These are phyloP conservation scores for Arrhopalites spinosus DNA, from an alignment of 2,888 invertebrate species.

Conservation along the genomic window DNA sequence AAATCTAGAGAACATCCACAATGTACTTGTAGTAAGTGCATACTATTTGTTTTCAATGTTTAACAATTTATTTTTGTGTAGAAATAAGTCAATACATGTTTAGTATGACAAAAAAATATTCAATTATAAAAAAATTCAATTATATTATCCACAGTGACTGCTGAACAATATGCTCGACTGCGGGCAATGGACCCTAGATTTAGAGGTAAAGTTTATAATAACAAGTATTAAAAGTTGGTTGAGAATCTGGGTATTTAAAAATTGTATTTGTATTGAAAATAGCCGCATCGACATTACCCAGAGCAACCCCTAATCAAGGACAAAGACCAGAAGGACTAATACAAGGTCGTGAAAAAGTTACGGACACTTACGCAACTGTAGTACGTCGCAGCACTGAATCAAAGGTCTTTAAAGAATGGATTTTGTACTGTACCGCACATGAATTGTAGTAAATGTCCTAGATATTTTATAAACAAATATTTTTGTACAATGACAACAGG, in stretches of 20 bases:
- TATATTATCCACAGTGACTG: too few species aligned
- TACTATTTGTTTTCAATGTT: too few species aligned
- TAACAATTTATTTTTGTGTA: too few species aligned
- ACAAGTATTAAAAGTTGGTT: too few species aligned
- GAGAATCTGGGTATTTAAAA: too few species aligned
- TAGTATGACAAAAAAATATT: too few species aligned
- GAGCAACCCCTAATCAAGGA: conserved; percentile 51
- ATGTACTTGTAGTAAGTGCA: conserved; percentile 83
- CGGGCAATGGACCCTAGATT: conserved; percentile 83
- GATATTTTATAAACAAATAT: too few species aligned
- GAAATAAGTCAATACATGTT: too few species aligned
- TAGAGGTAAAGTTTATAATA: conserved; percentile 62
- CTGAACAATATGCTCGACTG: conserved; percentile 86
- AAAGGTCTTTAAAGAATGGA: conserved; percentile 40
- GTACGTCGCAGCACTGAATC: conserved; percentile 51
- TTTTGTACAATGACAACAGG: conserved; percentile 21
- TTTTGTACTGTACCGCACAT: too few species aligned
- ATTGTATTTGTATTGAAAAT: too few species aligned
- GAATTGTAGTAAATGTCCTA: too few species aligned
- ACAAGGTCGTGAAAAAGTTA: conserved; percentile 43
- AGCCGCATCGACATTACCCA: conserved; percentile 56
- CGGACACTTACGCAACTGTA: conserved; percentile 31
- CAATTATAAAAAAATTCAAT: too few species aligned
- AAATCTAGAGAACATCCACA: conserved; percentile 77
- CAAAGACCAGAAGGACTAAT: conserved; percentile 44